Conservation (phyloP, 2,888 invertebrate genomes). For the Oxycera nigricornis region DNA sequence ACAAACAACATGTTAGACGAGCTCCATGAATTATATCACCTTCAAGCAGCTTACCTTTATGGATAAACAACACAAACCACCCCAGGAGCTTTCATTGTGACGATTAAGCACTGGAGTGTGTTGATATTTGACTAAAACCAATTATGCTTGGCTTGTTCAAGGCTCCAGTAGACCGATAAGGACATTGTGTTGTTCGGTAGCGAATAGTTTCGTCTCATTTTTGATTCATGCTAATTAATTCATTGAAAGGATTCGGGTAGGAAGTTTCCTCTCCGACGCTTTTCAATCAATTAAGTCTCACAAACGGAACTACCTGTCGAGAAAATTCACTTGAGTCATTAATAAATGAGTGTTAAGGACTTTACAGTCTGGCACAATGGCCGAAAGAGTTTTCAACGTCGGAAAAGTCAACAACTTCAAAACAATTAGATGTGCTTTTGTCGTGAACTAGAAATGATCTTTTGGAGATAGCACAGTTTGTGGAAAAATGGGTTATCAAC, state of each 20-base stretch:
- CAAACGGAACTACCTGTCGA: background rate
- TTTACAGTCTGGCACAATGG: background rate
- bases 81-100: background rate
- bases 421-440: background rate
- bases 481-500: background rate
- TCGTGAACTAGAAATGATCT: background rate
- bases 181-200: background rate
- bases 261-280: background rate
- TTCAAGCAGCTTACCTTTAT: background rate
- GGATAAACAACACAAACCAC: slow-evolving; percentile 16
- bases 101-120: background rate
- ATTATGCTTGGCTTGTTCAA: background rate
- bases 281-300: background rate
- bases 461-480: background rate
- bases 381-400: background rate
- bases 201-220: background rate
- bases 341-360: background rate
- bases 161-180: background rate
- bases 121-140: slow-evolving; percentile 18
- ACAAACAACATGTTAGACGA: background rate
- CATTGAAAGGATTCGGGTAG: background rate
- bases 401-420: background rate
- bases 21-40: slow-evolving; percentile 16
- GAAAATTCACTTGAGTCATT: background rate
- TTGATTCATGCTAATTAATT: background rate